A percentile compares a stretch with the other conserved stretches of the same genome.
These are phyloP conservation scores for Rutilus rutilus DNA, from an alignment of 2,113 vertebrate genomes.

Conservation along the genomic window DNA sequence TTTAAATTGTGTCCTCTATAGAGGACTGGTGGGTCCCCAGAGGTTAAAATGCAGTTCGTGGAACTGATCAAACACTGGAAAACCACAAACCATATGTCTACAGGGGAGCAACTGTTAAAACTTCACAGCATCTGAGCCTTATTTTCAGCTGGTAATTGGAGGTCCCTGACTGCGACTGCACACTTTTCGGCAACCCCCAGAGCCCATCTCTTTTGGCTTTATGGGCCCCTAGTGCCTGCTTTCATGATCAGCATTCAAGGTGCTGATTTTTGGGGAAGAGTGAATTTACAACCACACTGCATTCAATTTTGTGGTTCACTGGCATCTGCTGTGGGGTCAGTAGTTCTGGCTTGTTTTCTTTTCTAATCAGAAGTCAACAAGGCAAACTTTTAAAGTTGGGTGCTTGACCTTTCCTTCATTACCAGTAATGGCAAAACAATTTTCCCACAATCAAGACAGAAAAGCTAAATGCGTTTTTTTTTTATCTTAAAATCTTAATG, in stretches of 20 bases:
- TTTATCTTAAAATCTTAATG: background rate
- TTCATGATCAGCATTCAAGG: conserved; percentile 66
- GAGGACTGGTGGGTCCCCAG: conserved; percentile 34
- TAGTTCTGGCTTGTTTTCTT: conserved; percentile 59
- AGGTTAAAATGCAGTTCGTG: conserved; percentile 33
- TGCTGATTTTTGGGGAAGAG: conserved; percentile 62
- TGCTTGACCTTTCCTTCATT: conserved; percentile 14
- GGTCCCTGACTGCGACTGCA: conserved; percentile 62
- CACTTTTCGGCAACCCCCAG: conserved; percentile 61
- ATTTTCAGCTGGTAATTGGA: conserved; percentile 65
- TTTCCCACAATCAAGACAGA: background rate
- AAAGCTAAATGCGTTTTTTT: background rate
- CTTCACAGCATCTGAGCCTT: conserved; percentile 58
- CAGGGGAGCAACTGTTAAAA: conserved; percentile 58
- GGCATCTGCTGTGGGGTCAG: conserved; percentile 62
- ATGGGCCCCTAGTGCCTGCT: conserved; percentile 62
- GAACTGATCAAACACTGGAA: conserved; percentile 55
- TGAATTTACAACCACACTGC: conserved; percentile 67
- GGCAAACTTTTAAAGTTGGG: conserved; percentile 32
- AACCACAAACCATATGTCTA: conserved; percentile 58
- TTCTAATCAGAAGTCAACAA: conserved; percentile 63
- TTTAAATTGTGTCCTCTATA: background rate
- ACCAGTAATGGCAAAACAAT: background rate
- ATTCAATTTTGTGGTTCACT: conserved; percentile 71
- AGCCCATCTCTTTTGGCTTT: conserved; percentile 61